Conservation (phyloP, 2,113 vertebrate species). For the Trichomycterus rosablanca region DNA sequence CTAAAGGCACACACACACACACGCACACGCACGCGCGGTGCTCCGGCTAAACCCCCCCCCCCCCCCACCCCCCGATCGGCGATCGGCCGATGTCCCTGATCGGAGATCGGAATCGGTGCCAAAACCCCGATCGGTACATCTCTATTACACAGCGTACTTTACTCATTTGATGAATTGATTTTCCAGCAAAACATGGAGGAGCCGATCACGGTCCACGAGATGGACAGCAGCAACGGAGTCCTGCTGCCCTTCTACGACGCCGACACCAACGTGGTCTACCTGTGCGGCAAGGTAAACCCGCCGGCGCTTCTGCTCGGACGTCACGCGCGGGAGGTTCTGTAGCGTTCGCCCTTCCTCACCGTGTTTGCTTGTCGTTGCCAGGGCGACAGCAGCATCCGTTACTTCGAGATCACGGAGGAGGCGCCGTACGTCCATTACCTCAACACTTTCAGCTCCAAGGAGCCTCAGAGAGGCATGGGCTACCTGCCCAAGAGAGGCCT, state of each 20-base stretch:
- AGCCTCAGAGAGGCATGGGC: conserved; percentile 97
- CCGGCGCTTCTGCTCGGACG: not conserved
- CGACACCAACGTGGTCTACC: conserved; percentile 89
- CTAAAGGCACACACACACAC: no score
- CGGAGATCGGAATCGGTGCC: no score
- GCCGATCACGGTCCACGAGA: conserved; percentile 84
- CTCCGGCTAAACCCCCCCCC: no score
- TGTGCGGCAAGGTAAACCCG: conserved; percentile 86
- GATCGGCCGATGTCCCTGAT: no score
- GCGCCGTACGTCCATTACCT: conserved; percentile 94
- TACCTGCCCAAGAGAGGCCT: conserved; percentile 97
- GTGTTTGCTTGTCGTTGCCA: conserved; percentile 46
- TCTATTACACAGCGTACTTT: no score
- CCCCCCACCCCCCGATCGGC: no score
- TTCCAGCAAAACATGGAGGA: conserved; percentile 87
- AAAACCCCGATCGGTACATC: no score
- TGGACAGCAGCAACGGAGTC: conserved; percentile 96
- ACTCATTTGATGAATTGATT: no score
- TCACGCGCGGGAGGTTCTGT: not conserved
- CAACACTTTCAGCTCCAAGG: conserved; percentile 89
- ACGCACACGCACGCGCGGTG: no score
- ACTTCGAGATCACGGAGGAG: conserved; percentile 96
- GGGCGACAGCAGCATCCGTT: conserved; percentile 98
- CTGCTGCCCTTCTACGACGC: conserved; percentile 93
- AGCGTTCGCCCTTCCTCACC: not conserved